A percentile compares a stretch with the other conserved stretches of the same genome.
Evolutionary conservation across 1,140 invertebrate genomes (phyloP).

Genomic region (Cotesia chilonis): DNA sequence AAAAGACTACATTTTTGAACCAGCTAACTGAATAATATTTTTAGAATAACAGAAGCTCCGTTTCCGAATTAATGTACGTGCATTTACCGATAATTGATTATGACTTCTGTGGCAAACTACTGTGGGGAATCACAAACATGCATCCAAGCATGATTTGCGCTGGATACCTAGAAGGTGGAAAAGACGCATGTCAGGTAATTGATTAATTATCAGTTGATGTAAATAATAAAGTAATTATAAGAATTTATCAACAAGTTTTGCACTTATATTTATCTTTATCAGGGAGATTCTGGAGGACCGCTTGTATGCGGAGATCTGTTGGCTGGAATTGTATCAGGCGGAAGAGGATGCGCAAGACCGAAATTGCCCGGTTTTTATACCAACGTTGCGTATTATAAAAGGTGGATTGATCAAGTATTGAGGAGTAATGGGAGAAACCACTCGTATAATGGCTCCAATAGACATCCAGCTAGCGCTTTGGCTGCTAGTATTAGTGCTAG

Average conservation of each 20-base stretch:
- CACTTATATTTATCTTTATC: neutral
- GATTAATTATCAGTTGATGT: conserved; percentile 14
- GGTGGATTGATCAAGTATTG: conserved; percentile 60
- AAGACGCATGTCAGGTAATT: conserved; percentile 75
- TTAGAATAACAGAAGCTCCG: conserved; percentile 33
- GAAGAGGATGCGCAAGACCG: conserved; percentile 68
- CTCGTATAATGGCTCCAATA: neutral
- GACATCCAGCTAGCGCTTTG: neutral
- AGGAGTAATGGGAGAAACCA: neutral
- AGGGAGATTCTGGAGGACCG: conserved; percentile 69
- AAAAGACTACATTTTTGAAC: no score
- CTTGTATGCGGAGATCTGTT: conserved; percentile 60
- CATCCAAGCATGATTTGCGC: conserved; percentile 78
- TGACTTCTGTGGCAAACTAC: conserved; percentile 51
- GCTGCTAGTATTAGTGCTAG: neutral
- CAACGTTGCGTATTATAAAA: conserved; percentile 60
- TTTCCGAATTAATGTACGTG: conserved; percentile 56
- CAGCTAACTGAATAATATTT: neutral
- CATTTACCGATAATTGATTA: conserved; percentile 57
- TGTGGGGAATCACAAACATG: conserved; percentile 57
- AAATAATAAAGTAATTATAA: neutral
- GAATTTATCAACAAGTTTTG: no score
- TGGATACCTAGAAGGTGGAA: conserved; percentile 72
- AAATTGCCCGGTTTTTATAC: conserved; percentile 67
- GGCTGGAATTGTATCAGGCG: conserved; percentile 69